Conservation (phyloP, 2,888 invertebrate genomes). For the Tryphoninae sp. region DNA sequence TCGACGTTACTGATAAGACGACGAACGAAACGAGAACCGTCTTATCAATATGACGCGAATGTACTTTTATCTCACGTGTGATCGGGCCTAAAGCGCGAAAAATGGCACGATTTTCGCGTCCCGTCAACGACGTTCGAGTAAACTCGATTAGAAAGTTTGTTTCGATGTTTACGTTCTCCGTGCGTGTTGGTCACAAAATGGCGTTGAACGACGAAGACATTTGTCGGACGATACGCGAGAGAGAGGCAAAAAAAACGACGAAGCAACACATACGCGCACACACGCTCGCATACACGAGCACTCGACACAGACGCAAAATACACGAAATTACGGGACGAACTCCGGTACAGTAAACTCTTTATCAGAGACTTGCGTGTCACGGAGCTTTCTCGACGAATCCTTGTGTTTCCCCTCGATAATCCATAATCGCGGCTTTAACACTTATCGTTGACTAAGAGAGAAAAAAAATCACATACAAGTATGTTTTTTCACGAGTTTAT, state of each 20-base stretch:
- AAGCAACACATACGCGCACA: slow-evolving; percentile 12
- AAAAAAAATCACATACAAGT: slow-evolving; percentile 8
- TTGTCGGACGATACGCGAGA: slow-evolving; percentile 45
- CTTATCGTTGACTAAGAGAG: slow-evolving; percentile 22
- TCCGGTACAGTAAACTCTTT: slow-evolving; percentile 19
- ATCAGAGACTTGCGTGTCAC: slow-evolving; percentile 19
- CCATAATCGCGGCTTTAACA: slow-evolving; percentile 49
- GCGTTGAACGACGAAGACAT: slow-evolving; percentile 67
- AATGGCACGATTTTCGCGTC: slow-evolving; percentile 11
- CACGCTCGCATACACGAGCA: slow-evolving; percentile 17
- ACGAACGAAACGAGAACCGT: neutral
- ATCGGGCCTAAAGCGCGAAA: slow-evolving; percentile 6
- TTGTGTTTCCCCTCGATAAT: neutral
- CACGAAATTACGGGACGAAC: slow-evolving; percentile 51
- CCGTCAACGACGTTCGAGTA: slow-evolving; percentile 51
- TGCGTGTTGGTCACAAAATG: slow-evolving; percentile 74
- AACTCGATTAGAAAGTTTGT: slow-evolving; percentile 73
- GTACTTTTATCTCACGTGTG: neutral
- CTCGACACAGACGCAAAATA: slow-evolving; percentile 24
- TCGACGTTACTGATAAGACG: neutral
- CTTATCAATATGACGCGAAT: neutral
- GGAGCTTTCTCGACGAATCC: neutral
- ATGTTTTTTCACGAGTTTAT: slow-evolving; percentile 49
- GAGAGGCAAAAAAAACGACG: slow-evolving; percentile 16
- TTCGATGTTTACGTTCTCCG: slow-evolving; percentile 72